These are phyloP conservation scores for Seriola rivoliana DNA, from an alignment of 2,113 vertebrate species.

Conservation along the genomic window DNA sequence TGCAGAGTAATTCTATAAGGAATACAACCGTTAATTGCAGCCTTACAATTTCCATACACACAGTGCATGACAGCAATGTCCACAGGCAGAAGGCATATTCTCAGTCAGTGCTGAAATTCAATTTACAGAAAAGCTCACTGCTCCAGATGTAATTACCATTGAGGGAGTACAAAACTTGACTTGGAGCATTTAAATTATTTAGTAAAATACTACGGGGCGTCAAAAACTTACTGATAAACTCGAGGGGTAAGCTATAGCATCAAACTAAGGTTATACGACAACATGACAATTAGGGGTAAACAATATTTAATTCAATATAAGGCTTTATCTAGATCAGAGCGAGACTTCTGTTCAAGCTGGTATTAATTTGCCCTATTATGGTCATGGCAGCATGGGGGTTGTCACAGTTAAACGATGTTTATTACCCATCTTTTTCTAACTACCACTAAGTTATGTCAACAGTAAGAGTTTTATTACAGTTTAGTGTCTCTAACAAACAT, in stretches of 20 bases:
- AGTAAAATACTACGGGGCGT: neutral
- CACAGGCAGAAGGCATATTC: too few species aligned
- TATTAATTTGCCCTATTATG: slow-evolving; percentile 14
- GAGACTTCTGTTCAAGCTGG: neutral
- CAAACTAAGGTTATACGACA: neutral
- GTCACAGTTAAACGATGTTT: neutral
- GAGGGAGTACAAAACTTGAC: neutral
- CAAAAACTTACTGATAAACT: neutral
- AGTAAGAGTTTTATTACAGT: neutral
- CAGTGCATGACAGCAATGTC: too few species aligned
- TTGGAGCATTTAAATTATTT: neutral
- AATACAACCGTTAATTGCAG: too few species aligned
- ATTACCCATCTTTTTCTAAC: neutral
- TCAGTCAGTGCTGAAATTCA: too few species aligned
- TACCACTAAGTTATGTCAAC: neutral
- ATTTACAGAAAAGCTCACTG: neutral
- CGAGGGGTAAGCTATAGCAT: too few species aligned
- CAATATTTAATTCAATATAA: neutral
- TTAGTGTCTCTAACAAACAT: neutral
- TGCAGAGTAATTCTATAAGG: too few species aligned
- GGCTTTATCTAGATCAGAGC: neutral
- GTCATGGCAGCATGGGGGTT: neutral
- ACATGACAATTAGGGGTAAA: neutral
- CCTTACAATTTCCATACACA: too few species aligned
- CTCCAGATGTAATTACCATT: neutral